These are phyloP conservation scores for Eurois occulta DNA, from an alignment of 2,888 invertebrate species.

Conservation along the genomic window DNA sequence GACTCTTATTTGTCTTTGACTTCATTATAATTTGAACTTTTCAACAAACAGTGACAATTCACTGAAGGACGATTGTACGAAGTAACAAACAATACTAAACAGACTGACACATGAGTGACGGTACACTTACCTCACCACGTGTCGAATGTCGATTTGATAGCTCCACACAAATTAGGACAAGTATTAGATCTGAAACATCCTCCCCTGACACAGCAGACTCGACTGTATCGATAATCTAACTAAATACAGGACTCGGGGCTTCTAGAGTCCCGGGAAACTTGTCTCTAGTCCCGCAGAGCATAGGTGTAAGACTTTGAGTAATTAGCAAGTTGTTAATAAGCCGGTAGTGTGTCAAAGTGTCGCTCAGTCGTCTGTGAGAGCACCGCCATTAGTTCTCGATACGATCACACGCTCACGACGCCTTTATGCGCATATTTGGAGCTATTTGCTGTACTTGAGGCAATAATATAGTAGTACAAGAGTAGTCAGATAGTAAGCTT, in stretches of 20 bases:
- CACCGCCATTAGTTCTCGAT: slow-evolving; percentile 42
- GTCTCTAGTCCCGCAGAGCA: slow-evolving; percentile 20
- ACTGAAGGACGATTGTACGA: slow-evolving; percentile 1
- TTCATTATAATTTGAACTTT: background rate
- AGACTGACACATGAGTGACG: background rate
- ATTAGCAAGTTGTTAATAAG: slow-evolving; percentile 59
- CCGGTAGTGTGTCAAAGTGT: slow-evolving; percentile 33
- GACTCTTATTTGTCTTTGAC: slow-evolving; percentile 10
- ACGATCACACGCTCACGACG: slow-evolving; percentile 4
- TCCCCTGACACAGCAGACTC: slow-evolving; percentile 33
- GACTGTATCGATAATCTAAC: slow-evolving; percentile 35
- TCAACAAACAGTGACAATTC: background rate
- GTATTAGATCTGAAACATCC: slow-evolving; percentile 32
- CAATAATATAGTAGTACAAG: slow-evolving; percentile 1
- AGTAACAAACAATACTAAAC: background rate
- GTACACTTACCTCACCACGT: slow-evolving; percentile 21
- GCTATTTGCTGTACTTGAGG: background rate
- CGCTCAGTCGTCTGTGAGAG: slow-evolving; percentile 36
- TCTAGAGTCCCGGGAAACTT: slow-evolving; percentile 38
- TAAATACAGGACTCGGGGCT: slow-evolving; percentile 44
- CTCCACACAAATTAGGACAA: slow-evolving; percentile 30
- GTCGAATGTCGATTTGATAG: slow-evolving; percentile 32
- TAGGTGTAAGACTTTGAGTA: slow-evolving; percentile 54
- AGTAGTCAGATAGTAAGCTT: background rate
- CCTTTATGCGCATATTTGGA: slow-evolving; percentile 1